These are phyloP conservation scores for Panthera leo DNA, from an alignment of 2,113 vertebrate species.

Conservation along the genomic window DNA sequence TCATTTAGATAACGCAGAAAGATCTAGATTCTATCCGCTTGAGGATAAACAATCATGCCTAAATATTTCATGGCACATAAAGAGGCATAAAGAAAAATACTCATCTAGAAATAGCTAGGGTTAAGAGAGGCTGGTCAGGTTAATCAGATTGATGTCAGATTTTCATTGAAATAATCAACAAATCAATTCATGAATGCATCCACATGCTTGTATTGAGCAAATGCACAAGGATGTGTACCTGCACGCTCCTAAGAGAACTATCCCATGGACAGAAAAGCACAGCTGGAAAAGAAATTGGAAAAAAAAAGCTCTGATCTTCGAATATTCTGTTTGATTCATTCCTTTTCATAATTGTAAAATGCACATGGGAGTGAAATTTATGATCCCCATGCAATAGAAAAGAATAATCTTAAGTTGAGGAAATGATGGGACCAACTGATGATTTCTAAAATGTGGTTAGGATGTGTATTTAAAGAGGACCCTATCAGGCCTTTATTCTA, in stretches of 20 bases:
- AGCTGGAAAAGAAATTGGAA: slow-evolving; percentile 73
- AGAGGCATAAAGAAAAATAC: not conserved
- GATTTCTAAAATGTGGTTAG: slow-evolving; percentile 72
- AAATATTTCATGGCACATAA: not conserved
- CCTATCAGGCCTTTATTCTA: slow-evolving; percentile 72
- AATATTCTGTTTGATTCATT: slow-evolving; percentile 74
- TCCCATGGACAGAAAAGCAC: slow-evolving; percentile 21
- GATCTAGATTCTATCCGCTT: not conserved
- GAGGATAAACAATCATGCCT: not conserved
- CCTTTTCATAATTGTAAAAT: slow-evolving; percentile 73
- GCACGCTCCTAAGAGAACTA: not conserved
- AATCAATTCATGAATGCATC: not conserved
- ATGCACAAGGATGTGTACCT: not conserved
- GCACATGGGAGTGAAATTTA: slow-evolving; percentile 74
- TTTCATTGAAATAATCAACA: not conserved
- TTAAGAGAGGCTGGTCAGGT: not conserved
- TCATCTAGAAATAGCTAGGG: not conserved
- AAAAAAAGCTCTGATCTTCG: slow-evolving; percentile 54
- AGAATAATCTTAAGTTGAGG: slow-evolving; percentile 63
- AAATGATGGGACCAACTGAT: slow-evolving; percentile 72
- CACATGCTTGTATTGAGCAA: not conserved
- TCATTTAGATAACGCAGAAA: not conserved
- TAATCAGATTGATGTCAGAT: not conserved
- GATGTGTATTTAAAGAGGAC: slow-evolving; percentile 72
- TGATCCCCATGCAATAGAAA: slow-evolving; percentile 44